phyloP scores from a whole-genome alignment of 2,113 vertebrate species.

The Pangasianodon gigas region DNA sequence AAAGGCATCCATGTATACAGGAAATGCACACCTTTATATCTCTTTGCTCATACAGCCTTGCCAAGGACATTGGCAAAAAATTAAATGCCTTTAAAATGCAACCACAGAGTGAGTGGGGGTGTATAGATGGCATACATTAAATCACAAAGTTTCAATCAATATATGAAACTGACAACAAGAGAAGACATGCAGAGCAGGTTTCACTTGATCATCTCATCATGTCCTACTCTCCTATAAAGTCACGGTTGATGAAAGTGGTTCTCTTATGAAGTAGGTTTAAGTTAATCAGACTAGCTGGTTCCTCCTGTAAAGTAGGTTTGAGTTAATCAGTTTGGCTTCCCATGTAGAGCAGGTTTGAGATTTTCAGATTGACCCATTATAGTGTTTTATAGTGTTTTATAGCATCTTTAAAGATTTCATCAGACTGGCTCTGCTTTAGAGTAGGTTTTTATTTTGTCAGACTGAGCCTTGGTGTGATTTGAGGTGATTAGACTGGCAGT shows the following conservation, averaged over 20 bases:
- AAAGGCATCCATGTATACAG: slow-evolving; percentile 36
- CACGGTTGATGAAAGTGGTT: not conserved
- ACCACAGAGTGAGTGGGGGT: not conserved
- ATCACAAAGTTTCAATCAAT: slow-evolving; percentile 27
- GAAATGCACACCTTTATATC: slow-evolving; percentile 44
- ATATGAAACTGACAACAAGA: slow-evolving; percentile 7
- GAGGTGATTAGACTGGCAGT: not conserved
- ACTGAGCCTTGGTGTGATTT: not conserved
- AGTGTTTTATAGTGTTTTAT: not conserved
- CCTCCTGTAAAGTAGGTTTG: not conserved
- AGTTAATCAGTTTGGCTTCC: not conserved
- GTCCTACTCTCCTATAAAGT: not conserved
- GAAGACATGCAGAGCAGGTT: not conserved
- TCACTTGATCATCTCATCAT: not conserved
- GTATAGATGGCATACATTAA: not conserved
- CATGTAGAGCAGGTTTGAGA: not conserved
- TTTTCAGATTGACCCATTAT: not conserved
- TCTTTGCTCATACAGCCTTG: slow-evolving; percentile 22
- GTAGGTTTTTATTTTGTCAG: not conserved
- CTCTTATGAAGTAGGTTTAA: not conserved
- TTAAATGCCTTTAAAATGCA: slow-evolving; percentile 34
- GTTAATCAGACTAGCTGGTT: not conserved
- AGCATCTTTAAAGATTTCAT: not conserved
- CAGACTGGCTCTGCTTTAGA: not conserved
- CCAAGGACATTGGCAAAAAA: slow-evolving; percentile 35